These are phyloP conservation scores for Centropus unirufus DNA, from an alignment of 2,113 vertebrate genomes.

Conservation along the genomic window DNA sequence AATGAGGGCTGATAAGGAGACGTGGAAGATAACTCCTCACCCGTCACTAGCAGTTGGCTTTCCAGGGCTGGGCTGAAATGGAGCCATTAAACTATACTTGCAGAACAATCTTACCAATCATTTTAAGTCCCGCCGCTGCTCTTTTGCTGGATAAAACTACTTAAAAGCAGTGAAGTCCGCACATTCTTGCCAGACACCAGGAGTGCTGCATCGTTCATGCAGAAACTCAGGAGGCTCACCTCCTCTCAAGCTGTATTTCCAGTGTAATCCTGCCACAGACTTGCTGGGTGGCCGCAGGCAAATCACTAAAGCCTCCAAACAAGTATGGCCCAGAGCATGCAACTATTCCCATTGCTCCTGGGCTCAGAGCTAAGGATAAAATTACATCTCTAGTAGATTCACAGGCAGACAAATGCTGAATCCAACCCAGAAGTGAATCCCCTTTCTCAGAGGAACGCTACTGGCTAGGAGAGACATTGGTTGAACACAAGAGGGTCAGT, in stretches of 20 bases:
- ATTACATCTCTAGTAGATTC: not conserved
- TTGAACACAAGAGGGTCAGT: accelerated
- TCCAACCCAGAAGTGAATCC: not conserved
- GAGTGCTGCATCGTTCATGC: not conserved
- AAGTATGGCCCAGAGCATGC: not conserved
- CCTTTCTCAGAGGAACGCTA: not conserved
- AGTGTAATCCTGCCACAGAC: not conserved
- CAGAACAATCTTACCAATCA: not conserved
- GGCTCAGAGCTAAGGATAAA: not conserved
- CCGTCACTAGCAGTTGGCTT: not conserved
- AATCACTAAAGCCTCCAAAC: not conserved
- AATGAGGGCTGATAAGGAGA: not conserved
- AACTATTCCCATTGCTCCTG: not conserved
- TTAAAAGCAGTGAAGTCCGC: not conserved
- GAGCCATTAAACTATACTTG: not conserved
- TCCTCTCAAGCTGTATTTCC: not conserved
- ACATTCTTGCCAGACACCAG: not conserved
- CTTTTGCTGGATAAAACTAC: not conserved
- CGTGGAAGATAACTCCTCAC: not conserved
- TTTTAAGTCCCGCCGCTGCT: not conserved
- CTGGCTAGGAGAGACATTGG: not conserved
- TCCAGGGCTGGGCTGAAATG: not conserved
- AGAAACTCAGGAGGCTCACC: not conserved
- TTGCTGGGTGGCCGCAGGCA: not conserved
- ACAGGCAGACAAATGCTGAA: not conserved